Evolutionary conservation across 2,113 vertebrate species (phyloP), one percentile per base, ranked within the genome.

Genomic region (Sebastes fasciatus): DNA sequence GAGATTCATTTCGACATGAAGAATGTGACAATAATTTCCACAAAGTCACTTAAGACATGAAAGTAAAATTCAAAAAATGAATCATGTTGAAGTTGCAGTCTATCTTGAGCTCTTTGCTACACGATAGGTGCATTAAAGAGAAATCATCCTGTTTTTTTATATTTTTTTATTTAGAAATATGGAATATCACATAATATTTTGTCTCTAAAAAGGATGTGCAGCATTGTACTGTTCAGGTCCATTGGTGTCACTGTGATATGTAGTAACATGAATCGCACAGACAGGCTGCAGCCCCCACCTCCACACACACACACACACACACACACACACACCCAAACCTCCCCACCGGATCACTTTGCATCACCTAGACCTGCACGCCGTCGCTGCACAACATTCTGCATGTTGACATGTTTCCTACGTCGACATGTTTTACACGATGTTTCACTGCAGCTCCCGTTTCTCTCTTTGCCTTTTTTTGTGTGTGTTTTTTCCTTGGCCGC

Each of bases 361-460:
- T 84, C 80, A 84, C 80, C 34, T 34, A 34, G 34, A 34, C 34
- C 76, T 79, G 81, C 68, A 76, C 74, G 17, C 49, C 68, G 40
- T 42, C 51, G 40, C 74, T 55, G 85, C 86, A 70, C 72, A 13
- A 55, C 83, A 21, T 17, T 23, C 13, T 85, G 80, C 82, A 64
- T 45, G 83, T 71, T 82, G 69, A 90, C 83, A 73, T 78, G 77
- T 90, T 88, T 85, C 82, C 54, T 77, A 58, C 71, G 65, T 74
- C 52, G 58, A 85, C 84, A 51, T 79, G 84, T 88, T 90, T 73
- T 77, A 82, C 88, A 90, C 2, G 65, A 80, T 80, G 79, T 91
- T 34, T 88, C 63, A 5, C 86, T 45, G 64, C 78, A 61, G 64
- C 73, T 70, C 70, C 26, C 4, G 49, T 62, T 71, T 55, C 64